These are phyloP conservation scores for Chionis minor DNA, from an alignment of 2,113 vertebrate genomes.

Conservation along the genomic window DNA sequence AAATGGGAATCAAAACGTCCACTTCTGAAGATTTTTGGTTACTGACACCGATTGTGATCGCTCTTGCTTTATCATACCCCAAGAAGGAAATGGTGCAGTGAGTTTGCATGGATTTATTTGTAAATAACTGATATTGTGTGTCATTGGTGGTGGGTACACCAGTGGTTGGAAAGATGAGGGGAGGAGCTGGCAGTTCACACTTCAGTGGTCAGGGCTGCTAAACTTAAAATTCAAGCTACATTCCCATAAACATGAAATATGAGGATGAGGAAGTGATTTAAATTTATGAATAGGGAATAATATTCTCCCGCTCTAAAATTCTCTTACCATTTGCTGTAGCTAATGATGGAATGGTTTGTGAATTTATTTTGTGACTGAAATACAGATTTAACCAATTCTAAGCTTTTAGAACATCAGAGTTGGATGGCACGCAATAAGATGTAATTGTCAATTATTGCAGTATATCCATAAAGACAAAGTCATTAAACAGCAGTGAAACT, in stretches of 20 bases:
- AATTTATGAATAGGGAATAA: constrained; percentile 35
- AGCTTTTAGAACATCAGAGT: not conserved
- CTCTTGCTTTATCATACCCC: not conserved
- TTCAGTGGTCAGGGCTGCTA: not conserved
- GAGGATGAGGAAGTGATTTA: not conserved
- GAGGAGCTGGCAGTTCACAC: not conserved
- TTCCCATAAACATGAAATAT: not conserved
- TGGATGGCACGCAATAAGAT: not conserved
- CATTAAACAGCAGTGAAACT: constrained; percentile 19
- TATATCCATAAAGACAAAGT: constrained; percentile 10
- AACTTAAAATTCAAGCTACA: not conserved
- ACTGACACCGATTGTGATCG: accelerated
- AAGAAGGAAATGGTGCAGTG: not conserved
- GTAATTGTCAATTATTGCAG: constrained; percentile 17
- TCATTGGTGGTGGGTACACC: not conserved
- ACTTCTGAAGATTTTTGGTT: not conserved
- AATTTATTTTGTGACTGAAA: constrained; percentile 35
- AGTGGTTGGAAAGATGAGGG: not conserved
- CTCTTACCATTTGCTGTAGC: not conserved
- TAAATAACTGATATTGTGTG: not conserved
- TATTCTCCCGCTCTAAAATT: not conserved
- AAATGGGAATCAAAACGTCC: not conserved
- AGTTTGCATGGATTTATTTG: not conserved
- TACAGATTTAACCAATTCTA: not conserved
- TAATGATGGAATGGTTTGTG: constrained; percentile 2